Conservation (phyloP, 2,797 vertebrate genomes). For the Molossus alvarezi region DNA sequence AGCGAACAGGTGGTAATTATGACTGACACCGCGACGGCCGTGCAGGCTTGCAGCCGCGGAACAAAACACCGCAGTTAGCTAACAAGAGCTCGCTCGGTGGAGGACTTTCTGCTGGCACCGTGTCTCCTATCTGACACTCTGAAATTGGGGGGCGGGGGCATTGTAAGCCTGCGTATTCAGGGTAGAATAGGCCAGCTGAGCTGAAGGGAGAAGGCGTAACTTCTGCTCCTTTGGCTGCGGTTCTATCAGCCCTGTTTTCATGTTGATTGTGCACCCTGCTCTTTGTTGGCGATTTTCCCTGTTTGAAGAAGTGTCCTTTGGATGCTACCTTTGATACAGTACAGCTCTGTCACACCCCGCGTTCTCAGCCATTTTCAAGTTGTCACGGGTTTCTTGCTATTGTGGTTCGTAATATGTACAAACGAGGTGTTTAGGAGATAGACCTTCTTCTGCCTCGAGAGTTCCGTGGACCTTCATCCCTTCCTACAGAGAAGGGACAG, state of each 20-base stretch:
- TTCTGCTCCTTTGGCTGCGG: conserved; percentile 86
- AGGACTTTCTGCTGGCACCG: conserved; percentile 83
- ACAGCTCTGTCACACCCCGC: conserved; percentile 28
- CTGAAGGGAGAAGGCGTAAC: conserved; percentile 83
- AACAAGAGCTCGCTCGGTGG: conserved; percentile 87
- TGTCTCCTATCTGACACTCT: conserved; percentile 90
- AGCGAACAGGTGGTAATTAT: conserved; percentile 92
- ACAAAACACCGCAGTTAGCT: conserved; percentile 90
- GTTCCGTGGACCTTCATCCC: conserved; percentile 65
- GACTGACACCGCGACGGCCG: conserved; percentile 91
- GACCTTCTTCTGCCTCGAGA: conserved; percentile 39
- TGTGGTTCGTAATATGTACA: conserved; percentile 51
- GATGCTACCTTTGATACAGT: conserved; percentile 64
- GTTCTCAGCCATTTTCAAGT: conserved; percentile 73
- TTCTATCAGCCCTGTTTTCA: conserved; percentile 85
- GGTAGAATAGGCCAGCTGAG: conserved; percentile 85
- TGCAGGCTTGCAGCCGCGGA: conserved; percentile 87
- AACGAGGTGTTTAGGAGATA: neutral
- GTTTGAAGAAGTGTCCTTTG: conserved; percentile 83
- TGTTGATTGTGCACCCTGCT: conserved; percentile 84
- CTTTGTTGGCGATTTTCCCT: conserved; percentile 79
- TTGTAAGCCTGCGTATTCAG: conserved; percentile 84
- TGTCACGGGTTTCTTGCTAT: neutral
- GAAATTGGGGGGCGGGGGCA: conserved; percentile 85
- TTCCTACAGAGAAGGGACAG: conserved; percentile 47